A percentile compares a stretch with the other conserved stretches of the same genome.
These are phyloP conservation scores for Pipistrellus kuhlii DNA, from an alignment of 2,797 vertebrate species.

Conservation along the genomic window DNA sequence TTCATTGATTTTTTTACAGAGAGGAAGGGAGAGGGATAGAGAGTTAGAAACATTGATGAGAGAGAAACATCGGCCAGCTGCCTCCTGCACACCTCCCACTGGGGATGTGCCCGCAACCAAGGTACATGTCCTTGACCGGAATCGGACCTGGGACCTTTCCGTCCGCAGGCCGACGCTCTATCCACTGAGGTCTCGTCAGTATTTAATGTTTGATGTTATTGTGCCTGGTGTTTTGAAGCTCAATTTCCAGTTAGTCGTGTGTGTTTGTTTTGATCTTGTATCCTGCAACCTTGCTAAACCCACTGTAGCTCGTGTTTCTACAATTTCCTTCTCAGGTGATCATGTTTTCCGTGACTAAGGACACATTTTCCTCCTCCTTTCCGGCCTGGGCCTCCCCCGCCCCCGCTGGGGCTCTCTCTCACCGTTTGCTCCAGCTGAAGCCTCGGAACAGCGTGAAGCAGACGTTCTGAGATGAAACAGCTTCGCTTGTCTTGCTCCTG, in stretches of 20 bases:
- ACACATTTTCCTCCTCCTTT: background rate
- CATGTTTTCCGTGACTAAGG: background rate
- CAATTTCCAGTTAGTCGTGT: background rate
- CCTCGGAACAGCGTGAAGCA: background rate
- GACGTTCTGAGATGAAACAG: background rate
- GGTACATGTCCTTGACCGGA: no score
- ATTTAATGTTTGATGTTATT: background rate
- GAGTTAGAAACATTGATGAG: no score
- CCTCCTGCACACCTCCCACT: no score
- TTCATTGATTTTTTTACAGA: no score
- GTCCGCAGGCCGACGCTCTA: no score
- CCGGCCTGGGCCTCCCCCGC: background rate
- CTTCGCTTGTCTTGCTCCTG: background rate
- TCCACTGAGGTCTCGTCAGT: no score
- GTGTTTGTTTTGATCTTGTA: no score
- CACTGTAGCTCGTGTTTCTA: background rate
- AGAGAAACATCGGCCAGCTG: no score
- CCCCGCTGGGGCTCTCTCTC: background rate
- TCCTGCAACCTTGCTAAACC: background rate
- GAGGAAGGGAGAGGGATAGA: no score
- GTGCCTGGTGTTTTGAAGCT: background rate
- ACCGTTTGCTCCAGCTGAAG: background rate
- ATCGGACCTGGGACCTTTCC: no score
- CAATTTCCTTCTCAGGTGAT: background rate
- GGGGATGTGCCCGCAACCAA: no score